These are phyloP conservation scores for Larimichthys polyactis DNA, from an alignment of 2,113 vertebrate genomes.

Conservation along the genomic window DNA sequence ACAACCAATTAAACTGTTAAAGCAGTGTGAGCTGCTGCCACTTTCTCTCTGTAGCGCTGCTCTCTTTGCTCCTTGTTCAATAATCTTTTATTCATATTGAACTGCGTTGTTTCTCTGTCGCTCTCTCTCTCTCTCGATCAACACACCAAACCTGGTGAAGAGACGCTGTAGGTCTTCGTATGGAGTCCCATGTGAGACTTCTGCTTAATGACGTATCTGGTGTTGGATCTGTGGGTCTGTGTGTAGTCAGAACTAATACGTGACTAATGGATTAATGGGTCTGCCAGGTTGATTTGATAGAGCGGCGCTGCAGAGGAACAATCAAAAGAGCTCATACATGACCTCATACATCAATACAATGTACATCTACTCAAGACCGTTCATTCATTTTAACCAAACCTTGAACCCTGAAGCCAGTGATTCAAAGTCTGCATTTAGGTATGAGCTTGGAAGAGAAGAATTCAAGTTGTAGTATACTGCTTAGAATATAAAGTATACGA, in stretches of 20 bases:
- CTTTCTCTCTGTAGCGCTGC: not conserved
- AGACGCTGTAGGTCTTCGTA: not conserved
- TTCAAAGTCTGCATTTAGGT: not conserved
- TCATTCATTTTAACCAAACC: not conserved
- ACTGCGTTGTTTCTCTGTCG: slow-evolving; percentile 11
- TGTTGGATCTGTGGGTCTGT: slow-evolving; percentile 40
- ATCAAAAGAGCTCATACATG: slow-evolving; percentile 47
- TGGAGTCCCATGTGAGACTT: slow-evolving; percentile 19
- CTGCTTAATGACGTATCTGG: slow-evolving; percentile 38
- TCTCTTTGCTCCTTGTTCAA: slow-evolving; percentile 6
- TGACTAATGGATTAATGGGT: slow-evolving; percentile 39
- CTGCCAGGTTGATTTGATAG: slow-evolving; percentile 67
- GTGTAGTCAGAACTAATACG: slow-evolving; percentile 17
- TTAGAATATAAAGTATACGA: too few relatives aligned
- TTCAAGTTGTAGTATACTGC: too few relatives aligned
- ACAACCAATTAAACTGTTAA: slow-evolving; percentile 2
- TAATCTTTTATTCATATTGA: slow-evolving; percentile 37
- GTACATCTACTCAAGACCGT: not conserved
- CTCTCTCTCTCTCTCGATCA: not conserved
- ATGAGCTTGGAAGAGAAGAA: not conserved
- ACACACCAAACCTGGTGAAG: not conserved
- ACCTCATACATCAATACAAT: not conserved
- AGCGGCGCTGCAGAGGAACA: slow-evolving; percentile 38
- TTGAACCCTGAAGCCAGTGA: not conserved
- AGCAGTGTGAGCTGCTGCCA: not conserved